Evolutionary conservation across 2,888 invertebrate genomes (phyloP), one percentile per base, ranked within the genome.

Genomic region (Drosophila atroscutellata): DNA sequence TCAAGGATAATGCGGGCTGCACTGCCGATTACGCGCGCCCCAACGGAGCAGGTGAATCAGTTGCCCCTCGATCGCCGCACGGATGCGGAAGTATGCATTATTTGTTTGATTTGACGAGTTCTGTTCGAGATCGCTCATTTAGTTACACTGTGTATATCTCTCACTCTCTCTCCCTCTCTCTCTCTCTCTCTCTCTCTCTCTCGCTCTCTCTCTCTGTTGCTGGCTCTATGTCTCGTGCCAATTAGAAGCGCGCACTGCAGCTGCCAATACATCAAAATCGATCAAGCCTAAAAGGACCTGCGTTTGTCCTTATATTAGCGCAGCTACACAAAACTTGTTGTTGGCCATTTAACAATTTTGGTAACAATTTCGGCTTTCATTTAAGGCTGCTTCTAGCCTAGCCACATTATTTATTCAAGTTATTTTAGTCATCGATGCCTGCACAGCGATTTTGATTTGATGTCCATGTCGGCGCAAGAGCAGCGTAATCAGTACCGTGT

Each of bases 61-160:
- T 68, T 67, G 54, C 58, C 67, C 62, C 28, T 26, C 20, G 45
- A 5, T 30, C 30, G 2, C 20, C 20, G 7, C 18, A 30, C 70
- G 34, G 51, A 62, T 70, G 74, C 91, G 91, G 89, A 91, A 91
- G 89, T 87, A 87, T 83, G 91, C 89, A 61, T 77, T 85, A 76
- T 76, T 79, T 66, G 60, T 76, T 81, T 81, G 82, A 90, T 85
- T 82, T 78, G 72, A 80, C 77, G 80, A 54, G 32, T 26, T n/a
- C 20, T 18, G 4, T 15, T 20, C 42, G 24, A 45, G 5, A 49
- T 9, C 49, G 47, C 59, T 45, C 55, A 50, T 30, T 49, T 42
- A 45, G 54, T 49, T 34, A 26, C 51, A 47, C 20, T 28, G n/a
- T 30, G 20, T 6, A 1, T 13, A 26, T 37, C 15, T 39, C n/a